Conservation (phyloP, 2,888 invertebrate species). For the Cinara cedri region DNA sequence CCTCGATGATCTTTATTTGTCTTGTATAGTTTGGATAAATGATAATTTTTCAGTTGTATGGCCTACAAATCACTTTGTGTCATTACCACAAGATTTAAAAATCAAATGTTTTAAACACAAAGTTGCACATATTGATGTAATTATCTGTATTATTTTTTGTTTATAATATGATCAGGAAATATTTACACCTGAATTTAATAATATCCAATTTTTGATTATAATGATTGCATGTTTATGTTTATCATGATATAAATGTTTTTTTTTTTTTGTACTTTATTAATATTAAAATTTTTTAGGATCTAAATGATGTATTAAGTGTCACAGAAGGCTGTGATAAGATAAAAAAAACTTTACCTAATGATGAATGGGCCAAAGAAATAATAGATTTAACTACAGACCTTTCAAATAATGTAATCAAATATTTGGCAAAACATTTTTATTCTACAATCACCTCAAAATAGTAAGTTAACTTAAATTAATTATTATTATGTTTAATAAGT, state of each 20-base stretch:
- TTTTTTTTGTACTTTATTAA: neutral
- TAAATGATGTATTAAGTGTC: conserved; percentile 81
- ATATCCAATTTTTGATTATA: neutral
- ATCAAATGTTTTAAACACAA: conserved; percentile 85
- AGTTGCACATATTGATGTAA: conserved; percentile 73
- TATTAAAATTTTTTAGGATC: conserved; percentile 65
- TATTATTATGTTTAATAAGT: neutral
- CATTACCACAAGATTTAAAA: conserved; percentile 79
- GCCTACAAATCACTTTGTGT: conserved; percentile 89
- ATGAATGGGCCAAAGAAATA: conserved; percentile 83
- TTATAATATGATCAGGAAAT: conserved; percentile 1
- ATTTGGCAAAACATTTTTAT: conserved; percentile 75
- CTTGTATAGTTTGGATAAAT: conserved; percentile 86
- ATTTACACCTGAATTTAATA: neutral
- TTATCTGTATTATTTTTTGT: conserved; percentile 24
- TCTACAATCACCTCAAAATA: conserved; percentile 47
- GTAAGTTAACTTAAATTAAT: conserved; percentile 16
- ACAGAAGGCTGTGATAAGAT: conserved; percentile 84
- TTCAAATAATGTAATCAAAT: conserved; percentile 80
- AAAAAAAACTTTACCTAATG: conserved; percentile 76
- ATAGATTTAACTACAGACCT: conserved; percentile 79
- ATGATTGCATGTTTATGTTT: conserved; percentile 7
- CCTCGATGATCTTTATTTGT: conserved; percentile 83
- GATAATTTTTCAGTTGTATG: conserved; percentile 86
- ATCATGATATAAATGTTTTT: neutral